These are phyloP conservation scores for Dioctria linearis DNA, from an alignment of 2,888 invertebrate species.

Conservation along the genomic window DNA sequence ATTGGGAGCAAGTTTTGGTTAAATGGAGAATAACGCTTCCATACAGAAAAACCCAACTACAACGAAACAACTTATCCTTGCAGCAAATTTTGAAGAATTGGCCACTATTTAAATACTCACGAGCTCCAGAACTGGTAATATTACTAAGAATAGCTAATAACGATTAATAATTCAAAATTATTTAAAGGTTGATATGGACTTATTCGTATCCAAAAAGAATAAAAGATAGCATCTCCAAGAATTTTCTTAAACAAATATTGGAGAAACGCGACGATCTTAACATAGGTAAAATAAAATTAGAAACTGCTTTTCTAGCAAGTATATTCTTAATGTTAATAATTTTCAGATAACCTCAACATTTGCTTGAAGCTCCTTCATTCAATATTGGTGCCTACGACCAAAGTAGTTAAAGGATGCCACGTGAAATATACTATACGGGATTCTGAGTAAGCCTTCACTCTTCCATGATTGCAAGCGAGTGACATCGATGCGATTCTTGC, in stretches of 20 bases:
- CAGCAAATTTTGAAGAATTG: conserved; percentile 16
- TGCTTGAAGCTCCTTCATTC: too few species aligned
- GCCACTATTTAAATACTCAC: conserved; percentile 3
- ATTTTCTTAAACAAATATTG: too few species aligned
- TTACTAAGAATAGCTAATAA: not conserved
- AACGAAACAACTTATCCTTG: not conserved
- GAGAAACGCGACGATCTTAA: not conserved
- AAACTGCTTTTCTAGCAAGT: not conserved
- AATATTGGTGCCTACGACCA: too few species aligned
- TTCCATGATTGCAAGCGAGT: too few species aligned
- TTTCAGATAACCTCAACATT: too few species aligned
- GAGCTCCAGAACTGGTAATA: conserved; percentile 1
- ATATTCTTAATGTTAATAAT: too few species aligned
- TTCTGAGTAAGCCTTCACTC: too few species aligned
- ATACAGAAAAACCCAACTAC: conserved; percentile 22
- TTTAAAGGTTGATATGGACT: not conserved
- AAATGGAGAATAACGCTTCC: not conserved
- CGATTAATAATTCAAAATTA: not conserved
- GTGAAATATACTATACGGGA: too few species aligned
- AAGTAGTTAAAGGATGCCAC: too few species aligned
- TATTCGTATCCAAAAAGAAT: not conserved
- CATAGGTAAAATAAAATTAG: not conserved
- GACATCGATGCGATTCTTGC: too few species aligned
- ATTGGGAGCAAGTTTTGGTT: conserved; percentile 3
- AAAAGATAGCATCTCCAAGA: not conserved